Conservation (phyloP, 1,140 invertebrate species). For the Acromyrmex charruanus region DNA sequence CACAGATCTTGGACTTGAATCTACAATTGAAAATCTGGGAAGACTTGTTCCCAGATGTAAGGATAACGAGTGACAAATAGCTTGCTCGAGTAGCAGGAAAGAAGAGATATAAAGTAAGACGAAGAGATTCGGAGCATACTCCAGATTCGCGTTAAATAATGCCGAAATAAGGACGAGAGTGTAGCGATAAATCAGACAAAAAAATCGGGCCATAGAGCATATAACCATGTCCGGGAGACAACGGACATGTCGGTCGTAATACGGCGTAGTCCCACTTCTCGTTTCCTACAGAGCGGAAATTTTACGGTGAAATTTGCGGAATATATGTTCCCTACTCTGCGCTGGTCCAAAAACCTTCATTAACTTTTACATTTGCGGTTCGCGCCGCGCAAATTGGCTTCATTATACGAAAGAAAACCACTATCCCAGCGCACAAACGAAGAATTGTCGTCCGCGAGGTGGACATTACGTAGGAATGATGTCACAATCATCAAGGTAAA, state of each 20-base stretch:
- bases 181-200: constrained; percentile 69
- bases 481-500: constrained; percentile 18
- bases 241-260: constrained; percentile 64
- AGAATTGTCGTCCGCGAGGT: constrained; percentile 29
- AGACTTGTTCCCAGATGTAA: constrained; percentile 15
- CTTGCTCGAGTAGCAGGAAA: constrained; percentile 16
- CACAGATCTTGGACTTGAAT: not conserved
- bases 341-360: constrained; percentile 29
- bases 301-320: constrained; percentile 45
- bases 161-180: constrained; percentile 67
- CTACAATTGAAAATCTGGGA: constrained; percentile 44
- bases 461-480: constrained; percentile 29
- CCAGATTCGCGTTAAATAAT: constrained; percentile 67
- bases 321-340: constrained; percentile 11
- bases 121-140: not conserved
- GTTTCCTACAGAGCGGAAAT: constrained; percentile 21
- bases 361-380: constrained; percentile 53
- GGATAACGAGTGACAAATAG: constrained; percentile 51
- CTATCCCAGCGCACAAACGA: constrained; percentile 31
- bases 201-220: constrained; percentile 41
- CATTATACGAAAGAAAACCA: constrained; percentile 48
- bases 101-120: not conserved
- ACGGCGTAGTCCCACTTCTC: constrained; percentile 58
- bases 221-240: constrained; percentile 43
- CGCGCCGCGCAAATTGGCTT: constrained; percentile 54